Base-by-base conservation (phyloP, 1,140 invertebrate genomes). In the Ostrea denselamellosa region DNA sequence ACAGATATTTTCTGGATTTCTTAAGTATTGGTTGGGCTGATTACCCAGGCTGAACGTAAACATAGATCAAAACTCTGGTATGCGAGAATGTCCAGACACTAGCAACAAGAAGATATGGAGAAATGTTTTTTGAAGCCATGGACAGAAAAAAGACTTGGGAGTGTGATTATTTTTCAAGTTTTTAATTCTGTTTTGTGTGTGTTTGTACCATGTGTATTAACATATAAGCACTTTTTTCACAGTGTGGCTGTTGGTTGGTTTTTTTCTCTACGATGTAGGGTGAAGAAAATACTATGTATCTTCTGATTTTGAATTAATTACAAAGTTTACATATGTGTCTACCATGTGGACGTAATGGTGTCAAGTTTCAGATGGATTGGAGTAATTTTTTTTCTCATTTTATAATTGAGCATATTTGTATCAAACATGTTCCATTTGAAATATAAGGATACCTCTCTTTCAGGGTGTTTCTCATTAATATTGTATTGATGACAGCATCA, bases 291-390 rank as follows among this genome's bases (percentile, higher is more conserved):
- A 77, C 68, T 77, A 77, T 77, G 68, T 77, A 77, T 77, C 68
- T 77, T 77, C 68, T 77, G 68, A 77, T 10, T 77, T 77, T 77
- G 68, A 77, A 77, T 77, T 77, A 22, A 77, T 77, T 77, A 34
- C 14, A 10, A 77, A 77, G 28, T 25, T 34, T 34, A 34, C 28
- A 0, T 25, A 8, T 14, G 10, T 77, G 68, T 77, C 68, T 77
- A 77, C 68, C 25, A 34, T 77, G 68, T 77, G 68, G 68, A 77
- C 68, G 22, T 25, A 62, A 77, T 34, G 58, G 12, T 77, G 68
- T 77, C 68, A 28, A 10, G 28, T 77, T 77, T 77, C 28, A 77
- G 22, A 77, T 28, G 17, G 56, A 19, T 62, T 62, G 56, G 56
- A 62, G 19, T 62, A 19, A 19, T 17, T 2, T 17, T 62, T 62